A percentile compares a stretch with the other conserved stretches of the same genome.
These are phyloP conservation scores for Bombus consobrinus DNA, from an alignment of 1,140 invertebrate genomes.

Conservation along the genomic window DNA sequence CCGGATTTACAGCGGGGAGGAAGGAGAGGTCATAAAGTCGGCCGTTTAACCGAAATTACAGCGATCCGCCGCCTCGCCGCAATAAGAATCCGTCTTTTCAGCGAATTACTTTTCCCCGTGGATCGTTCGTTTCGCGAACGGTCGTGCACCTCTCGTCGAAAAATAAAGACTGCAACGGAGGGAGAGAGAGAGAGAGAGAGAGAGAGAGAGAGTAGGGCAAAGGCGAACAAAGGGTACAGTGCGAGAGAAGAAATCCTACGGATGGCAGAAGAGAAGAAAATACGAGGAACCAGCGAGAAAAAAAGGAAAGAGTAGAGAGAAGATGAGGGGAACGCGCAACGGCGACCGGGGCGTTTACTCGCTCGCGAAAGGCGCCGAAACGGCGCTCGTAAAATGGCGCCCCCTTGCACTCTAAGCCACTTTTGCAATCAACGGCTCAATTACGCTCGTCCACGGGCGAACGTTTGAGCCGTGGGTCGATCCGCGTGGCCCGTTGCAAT, in stretches of 20 bases:
- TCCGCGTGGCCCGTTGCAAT: neutral
- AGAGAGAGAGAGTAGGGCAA: neutral
- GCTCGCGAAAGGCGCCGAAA: slow-evolving; percentile 54
- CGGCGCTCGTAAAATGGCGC: slow-evolving; percentile 53
- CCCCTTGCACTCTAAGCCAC: slow-evolving; percentile 48
- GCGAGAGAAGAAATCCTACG: neutral
- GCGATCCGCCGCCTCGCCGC: slow-evolving; percentile 15
- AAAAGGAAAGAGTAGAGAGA: neutral
- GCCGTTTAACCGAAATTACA: slow-evolving; percentile 49
- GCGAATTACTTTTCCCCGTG: slow-evolving; percentile 37
- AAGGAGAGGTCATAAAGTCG: slow-evolving; percentile 8
- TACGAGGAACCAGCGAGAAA: neutral
- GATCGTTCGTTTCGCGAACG: slow-evolving; percentile 33
- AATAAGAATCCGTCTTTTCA: slow-evolving; percentile 50
- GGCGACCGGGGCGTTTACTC: slow-evolving; percentile 18
- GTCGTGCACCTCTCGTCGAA: neutral
- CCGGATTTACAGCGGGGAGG: slow-evolving; percentile 12
- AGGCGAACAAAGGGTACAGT: neutral
- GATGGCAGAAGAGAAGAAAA: neutral
- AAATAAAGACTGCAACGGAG: neutral
- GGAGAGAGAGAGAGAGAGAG: neutral
- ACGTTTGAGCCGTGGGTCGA: slow-evolving; percentile 8
- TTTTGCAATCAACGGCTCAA: slow-evolving; percentile 67
- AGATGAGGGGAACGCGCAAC: neutral
- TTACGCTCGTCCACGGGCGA: slow-evolving; percentile 34